Percentiles rank a stretch among this genome's conserved stretches.
Evolutionary conservation across 2,888 invertebrate genomes (phyloP).

Genomic region (Alcis repandata): DNA sequence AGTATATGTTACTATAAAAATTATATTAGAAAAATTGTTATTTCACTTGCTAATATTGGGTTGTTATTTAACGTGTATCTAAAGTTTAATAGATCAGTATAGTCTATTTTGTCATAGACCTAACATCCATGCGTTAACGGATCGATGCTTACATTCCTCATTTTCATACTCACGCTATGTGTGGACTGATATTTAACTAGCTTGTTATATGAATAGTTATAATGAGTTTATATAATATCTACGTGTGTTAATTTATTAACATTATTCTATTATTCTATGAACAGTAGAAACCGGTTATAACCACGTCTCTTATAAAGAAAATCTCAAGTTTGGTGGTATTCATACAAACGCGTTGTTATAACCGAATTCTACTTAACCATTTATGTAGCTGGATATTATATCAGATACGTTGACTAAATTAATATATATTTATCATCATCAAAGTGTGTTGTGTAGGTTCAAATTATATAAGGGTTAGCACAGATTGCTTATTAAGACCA

Average conservation of each 20-base stretch:
- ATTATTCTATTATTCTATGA: too few relatives aligned
- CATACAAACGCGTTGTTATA: neutral
- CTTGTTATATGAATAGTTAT: neutral
- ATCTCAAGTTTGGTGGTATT: too few relatives aligned
- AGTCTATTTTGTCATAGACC: too few relatives aligned
- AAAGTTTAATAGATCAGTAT: too few relatives aligned
- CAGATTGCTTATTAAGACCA: neutral
- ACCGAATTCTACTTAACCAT: neutral
- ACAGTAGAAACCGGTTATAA: too few relatives aligned
- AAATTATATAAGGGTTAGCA: slow-evolving; percentile 18
- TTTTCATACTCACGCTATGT: slow-evolving; percentile 7
- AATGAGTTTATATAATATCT: neutral
- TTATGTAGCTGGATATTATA: slow-evolving; percentile 6
- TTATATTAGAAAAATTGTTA: too few relatives aligned
- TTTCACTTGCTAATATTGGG: too few relatives aligned
- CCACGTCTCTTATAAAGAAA: too few relatives aligned
- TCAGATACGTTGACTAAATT: slow-evolving; percentile 5
- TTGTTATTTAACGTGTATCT: too few relatives aligned
- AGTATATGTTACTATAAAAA: too few relatives aligned
- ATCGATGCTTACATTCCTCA: neutral
- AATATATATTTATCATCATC: neutral
- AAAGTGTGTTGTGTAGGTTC: slow-evolving; percentile 20
- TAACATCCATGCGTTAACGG: too few relatives aligned
- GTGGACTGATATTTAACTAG: slow-evolving; percentile 19
- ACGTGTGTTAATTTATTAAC: neutral